These are phyloP conservation scores for Saccostrea cuccullata DNA, from an alignment of 1,140 invertebrate species.

Conservation along the genomic window DNA sequence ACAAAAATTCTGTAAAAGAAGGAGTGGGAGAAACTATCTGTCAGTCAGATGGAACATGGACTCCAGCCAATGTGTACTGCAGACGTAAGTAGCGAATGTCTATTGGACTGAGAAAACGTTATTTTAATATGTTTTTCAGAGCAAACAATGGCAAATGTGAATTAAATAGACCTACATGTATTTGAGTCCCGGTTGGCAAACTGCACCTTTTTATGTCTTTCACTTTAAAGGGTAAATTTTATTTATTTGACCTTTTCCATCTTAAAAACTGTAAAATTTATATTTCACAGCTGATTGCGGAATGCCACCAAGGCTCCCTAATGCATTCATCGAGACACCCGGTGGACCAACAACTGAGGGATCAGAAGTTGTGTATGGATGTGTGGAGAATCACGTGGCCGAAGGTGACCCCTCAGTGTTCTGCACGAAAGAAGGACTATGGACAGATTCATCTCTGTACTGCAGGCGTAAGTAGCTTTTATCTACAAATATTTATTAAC, in stretches of 20 bases:
- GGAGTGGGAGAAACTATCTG: not conserved
- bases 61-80: slow-evolving; percentile 1
- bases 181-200: too few relatives aligned
- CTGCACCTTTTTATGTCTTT: too few relatives aligned
- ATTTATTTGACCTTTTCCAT: not conserved
- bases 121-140: too few relatives aligned
- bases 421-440: not conserved
- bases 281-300: slow-evolving; percentile 24
- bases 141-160: too few relatives aligned
- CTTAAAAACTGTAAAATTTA: not conserved
- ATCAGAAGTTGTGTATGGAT: not conserved
- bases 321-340: not conserved
- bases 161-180: too few relatives aligned
- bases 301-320: not conserved
- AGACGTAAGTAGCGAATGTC: not conserved
- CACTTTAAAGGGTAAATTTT: too few relatives aligned
- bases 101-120: too few relatives aligned
- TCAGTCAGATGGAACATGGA: slow-evolving; percentile 31
- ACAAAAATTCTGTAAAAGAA: not conserved
- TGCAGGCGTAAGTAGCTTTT: slow-evolving; percentile 33
- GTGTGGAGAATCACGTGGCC: not conserved
- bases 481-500: not conserved
- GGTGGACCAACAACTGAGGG: slow-evolving; percentile 12
- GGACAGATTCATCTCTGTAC: not conserved
- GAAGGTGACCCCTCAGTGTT: not conserved